Evolutionary conservation across 2,797 vertebrate species (phyloP).

Genomic region (Acipenser ruthenus): DNA sequence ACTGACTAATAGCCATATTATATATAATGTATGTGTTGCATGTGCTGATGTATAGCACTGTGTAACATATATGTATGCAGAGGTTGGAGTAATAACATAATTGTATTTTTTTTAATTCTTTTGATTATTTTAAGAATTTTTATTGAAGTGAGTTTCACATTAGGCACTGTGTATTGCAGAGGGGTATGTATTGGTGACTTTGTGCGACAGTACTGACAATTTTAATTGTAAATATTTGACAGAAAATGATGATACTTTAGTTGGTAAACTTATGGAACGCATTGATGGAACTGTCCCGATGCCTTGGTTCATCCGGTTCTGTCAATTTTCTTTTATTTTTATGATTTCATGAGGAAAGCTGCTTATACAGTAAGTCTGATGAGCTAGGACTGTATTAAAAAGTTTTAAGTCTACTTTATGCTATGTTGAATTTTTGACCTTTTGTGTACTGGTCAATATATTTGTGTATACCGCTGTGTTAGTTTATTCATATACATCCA

Average conservation of each 20-base stretch:
- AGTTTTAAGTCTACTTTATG: neutral
- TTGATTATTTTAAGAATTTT: slow-evolving; percentile 19
- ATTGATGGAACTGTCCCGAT: slow-evolving; percentile 26
- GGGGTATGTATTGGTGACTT: slow-evolving; percentile 19
- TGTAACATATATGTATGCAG: slow-evolving; percentile 29
- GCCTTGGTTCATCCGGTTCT: too few relatives aligned
- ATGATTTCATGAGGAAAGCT: too few relatives aligned
- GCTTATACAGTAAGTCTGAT: too few relatives aligned
- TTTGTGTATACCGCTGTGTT: neutral
- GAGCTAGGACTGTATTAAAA: too few relatives aligned
- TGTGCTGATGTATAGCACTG: slow-evolving; percentile 6
- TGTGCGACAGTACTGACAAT: neutral
- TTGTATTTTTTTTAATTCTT: slow-evolving; percentile 42
- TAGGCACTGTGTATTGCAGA: slow-evolving; percentile 37
- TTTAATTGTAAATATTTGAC: neutral
- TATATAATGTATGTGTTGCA: slow-evolving; percentile 16
- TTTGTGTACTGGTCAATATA: neutral
- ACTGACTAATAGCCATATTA: neutral
- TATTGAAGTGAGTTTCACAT: slow-evolving; percentile 40
- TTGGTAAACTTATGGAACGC: slow-evolving; percentile 22
- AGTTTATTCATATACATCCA: neutral
- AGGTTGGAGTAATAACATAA: slow-evolving; percentile 38
- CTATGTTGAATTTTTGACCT: slow-evolving; percentile 5
- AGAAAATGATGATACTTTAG: neutral
- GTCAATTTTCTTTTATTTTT: too few relatives aligned